Base-by-base conservation (phyloP, 2,113 vertebrate genomes). In the Coturnix japonica region DNA sequence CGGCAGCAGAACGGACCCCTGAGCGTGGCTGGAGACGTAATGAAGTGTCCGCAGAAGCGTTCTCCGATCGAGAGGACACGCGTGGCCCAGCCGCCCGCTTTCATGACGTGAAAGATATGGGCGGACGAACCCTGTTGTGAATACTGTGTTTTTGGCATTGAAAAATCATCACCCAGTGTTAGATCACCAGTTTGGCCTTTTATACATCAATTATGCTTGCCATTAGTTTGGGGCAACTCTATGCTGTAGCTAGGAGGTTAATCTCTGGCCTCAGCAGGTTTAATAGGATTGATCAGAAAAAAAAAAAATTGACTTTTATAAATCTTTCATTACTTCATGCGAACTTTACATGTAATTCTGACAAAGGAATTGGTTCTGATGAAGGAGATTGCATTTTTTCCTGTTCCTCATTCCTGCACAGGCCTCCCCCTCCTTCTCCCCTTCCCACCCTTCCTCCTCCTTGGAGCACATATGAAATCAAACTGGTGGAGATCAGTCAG, bases 371-470 rank as follows among this genome's bases (percentile, higher is more conserved):
- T 92, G 59, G 79, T 41, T 80, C 54, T 80, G 91, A 77, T 95
- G 70, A 91, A 66, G 43, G 69, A 46, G 54, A 79, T 82, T 89
- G 64, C 79, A 71, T 83, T 95, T 53, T 93, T 95, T 95, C 93
- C 91, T 96, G 93, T 96, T 95, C 95, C 95, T 96, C 89, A 89
- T 93, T 94, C 92, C 84, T 94, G 33, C 47, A 7, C 13, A 30
- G 89, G 60, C 92, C 89, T 91, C 81, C 31, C 19, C 6, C 77
- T 67, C 21, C 61, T 89, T 44, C 78, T 95, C 56, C 87, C 75
- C 82, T 63, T 89, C 73, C 81, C 91, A 91, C 81, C 64, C 71
- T 66, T 77, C 56, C 35, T 84, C 25, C 16, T 19, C 78, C 1
- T 9, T 47, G 33, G 30, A 53, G 7, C 3, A 13, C 64, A 21